These are phyloP conservation scores for Diarsia brunnea DNA, from an alignment of 2,888 invertebrate genomes.

Conservation along the genomic window DNA sequence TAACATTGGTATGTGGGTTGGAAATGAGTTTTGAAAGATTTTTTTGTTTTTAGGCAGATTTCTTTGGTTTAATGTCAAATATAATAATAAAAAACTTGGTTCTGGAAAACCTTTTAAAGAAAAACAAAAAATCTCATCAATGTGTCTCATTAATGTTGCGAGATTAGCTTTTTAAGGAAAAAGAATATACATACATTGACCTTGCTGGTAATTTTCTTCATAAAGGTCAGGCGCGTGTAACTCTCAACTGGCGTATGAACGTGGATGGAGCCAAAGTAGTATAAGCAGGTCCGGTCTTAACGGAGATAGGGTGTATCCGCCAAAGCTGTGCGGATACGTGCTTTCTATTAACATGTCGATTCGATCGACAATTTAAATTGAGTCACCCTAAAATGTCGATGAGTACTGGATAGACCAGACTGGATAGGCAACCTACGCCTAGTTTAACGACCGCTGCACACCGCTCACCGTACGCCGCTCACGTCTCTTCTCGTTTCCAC, in stretches of 20 bases:
- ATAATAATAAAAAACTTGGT: not conserved
- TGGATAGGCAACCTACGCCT: not conserved
- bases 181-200: not conserved
- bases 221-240: not conserved
- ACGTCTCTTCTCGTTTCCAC: no score
- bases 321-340: no score
- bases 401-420: no score
- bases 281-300: not conserved
- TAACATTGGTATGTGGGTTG: constrained; percentile 16
- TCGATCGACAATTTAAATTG: no score
- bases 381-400: no score
- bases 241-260: not conserved
- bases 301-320: no score
- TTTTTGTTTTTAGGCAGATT: not conserved
- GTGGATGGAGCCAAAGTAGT: not conserved
- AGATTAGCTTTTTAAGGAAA: not conserved
- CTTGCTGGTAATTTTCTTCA: not conserved
- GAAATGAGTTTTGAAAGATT: not conserved
- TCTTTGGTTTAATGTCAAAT: not conserved
- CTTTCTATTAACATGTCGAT: no score
- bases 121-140: no score
- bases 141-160: not conserved
- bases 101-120: not conserved
- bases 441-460: no score
- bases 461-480: no score